These are phyloP conservation scores for Sesia apiformis DNA, from an alignment of 2,888 invertebrate species.

Conservation along the genomic window DNA sequence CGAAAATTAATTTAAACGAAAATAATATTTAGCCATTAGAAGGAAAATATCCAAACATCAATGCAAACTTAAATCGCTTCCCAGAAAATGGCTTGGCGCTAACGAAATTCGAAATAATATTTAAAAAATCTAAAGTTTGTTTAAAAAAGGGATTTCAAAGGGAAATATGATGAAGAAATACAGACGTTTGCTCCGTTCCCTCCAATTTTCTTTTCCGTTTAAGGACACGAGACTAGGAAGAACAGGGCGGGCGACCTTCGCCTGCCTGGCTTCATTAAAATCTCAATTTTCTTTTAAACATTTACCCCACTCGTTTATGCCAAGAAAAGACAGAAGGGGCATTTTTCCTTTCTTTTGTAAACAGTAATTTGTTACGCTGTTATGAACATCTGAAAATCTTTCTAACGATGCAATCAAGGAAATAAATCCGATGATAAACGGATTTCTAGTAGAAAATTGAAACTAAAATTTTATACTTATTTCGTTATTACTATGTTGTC, in stretches of 20 bases:
- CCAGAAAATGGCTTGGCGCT: background rate
- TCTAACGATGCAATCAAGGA: too few species aligned
- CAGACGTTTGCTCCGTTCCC: slow-evolving; percentile 7
- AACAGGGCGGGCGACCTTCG: slow-evolving; percentile 1
- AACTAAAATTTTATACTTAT: too few species aligned
- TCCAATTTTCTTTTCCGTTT: slow-evolving; percentile 7
- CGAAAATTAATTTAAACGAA: too few species aligned
- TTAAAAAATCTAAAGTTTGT: background rate
- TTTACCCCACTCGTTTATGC: slow-evolving; percentile 3
- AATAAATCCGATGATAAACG: too few species aligned
- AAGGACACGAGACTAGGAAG: slow-evolving; percentile 1
- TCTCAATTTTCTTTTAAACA: slow-evolving; percentile 10
- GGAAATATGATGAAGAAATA: slow-evolving; percentile 7
- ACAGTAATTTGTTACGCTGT: slow-evolving; percentile 1
- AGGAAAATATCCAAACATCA: background rate
- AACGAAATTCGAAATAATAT: background rate
- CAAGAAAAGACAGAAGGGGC: background rate
- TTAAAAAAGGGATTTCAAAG: slow-evolving; percentile 5
- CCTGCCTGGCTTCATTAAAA: slow-evolving; percentile 12
- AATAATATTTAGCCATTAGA: background rate
- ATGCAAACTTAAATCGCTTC: background rate
- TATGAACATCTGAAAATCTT: background rate
- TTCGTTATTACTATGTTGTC: too few species aligned
- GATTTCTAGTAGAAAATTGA: too few species aligned
- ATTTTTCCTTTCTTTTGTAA: slow-evolving; percentile 1